These are phyloP conservation scores for Trinorchestia longiramus DNA, from an alignment of 1,140 invertebrate genomes.

Conservation along the genomic window DNA sequence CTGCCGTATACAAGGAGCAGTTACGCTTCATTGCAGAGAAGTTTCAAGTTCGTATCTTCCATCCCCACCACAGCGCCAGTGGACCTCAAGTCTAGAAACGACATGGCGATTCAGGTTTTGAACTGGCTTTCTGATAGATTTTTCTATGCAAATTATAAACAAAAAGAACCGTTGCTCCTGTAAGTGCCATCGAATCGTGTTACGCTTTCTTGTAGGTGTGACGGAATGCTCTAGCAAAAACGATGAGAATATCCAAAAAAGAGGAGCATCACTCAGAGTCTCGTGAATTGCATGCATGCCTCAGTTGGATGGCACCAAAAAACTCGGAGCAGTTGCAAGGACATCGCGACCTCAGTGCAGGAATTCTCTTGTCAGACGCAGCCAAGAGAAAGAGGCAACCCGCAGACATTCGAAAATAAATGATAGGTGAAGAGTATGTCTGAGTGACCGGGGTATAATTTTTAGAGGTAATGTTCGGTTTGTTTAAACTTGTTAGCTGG, in stretches of 20 bases:
- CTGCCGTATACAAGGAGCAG: too few species aligned
- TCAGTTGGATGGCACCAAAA: neutral
- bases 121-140: too few species aligned
- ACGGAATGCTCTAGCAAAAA: neutral
- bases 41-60: too few species aligned
- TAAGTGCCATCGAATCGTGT: neutral
- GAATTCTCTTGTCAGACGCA: neutral
- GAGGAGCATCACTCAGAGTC: neutral
- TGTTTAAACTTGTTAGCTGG: too few species aligned
- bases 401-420: too few species aligned
- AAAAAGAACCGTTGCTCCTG: neutral
- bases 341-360: neutral
- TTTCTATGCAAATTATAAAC: neutral
- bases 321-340: neutral
- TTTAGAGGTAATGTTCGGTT: too few species aligned
- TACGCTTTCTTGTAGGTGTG: neutral
- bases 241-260: neutral
- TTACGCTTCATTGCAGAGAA: too few species aligned
- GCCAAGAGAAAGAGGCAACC: neutral
- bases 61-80: too few species aligned
- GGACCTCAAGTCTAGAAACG: too few species aligned
- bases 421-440: too few species aligned
- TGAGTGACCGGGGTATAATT: too few species aligned
- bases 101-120: too few species aligned
- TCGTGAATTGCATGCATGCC: neutral